Evolutionary conservation across 2,888 invertebrate genomes (phyloP), one percentile per base, ranked within the genome.

Genomic region (Nasonovia ribisnigri): DNA sequence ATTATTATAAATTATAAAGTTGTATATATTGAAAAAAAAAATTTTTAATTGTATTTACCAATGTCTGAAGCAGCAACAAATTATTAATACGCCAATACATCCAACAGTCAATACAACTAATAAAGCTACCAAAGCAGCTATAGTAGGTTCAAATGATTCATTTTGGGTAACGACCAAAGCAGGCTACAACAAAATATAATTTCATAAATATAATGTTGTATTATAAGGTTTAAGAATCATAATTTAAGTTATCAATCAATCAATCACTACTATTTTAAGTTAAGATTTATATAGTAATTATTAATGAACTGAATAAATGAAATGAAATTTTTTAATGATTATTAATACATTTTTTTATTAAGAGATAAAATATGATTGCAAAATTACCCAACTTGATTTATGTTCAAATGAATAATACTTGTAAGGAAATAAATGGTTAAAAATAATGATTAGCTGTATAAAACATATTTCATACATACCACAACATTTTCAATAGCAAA

Each of bases 41-140:
- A 36, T 54, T 43, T 84, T 84, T 36, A n/a, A 51, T 60, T 46
- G 29, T n/a, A 48, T 95, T 95, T 95, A 97, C 98, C 98, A 98
- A 95, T 98, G 98, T 95, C 98, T 97, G 36, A 98, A 96, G 95
- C 98, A 98, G 95, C 98, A 98, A 95, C 98, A 98, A 11, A 98
- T 97, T 20, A 98, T 97, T 94, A 98, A 97, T 95, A 98, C 98
- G 0, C 98, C 98, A 93, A 98, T 97, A 89, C 98, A 97, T 11
- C 98, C 98, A 46, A 98, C 98, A 95, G 98, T 97, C 0, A 98
- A 96, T 11, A 98, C 98, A 92, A 98, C 98, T 26, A 98, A 96
- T 0, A 98, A 96, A 1, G 98, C 98, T 95, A 98, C 98, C 48
- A 98, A 96, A 0, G 98, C 98, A 42, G 98, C 98, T 77, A 98